Base-by-base conservation (phyloP, 2,113 vertebrate genomes). In the Archocentrus centrarchus region DNA sequence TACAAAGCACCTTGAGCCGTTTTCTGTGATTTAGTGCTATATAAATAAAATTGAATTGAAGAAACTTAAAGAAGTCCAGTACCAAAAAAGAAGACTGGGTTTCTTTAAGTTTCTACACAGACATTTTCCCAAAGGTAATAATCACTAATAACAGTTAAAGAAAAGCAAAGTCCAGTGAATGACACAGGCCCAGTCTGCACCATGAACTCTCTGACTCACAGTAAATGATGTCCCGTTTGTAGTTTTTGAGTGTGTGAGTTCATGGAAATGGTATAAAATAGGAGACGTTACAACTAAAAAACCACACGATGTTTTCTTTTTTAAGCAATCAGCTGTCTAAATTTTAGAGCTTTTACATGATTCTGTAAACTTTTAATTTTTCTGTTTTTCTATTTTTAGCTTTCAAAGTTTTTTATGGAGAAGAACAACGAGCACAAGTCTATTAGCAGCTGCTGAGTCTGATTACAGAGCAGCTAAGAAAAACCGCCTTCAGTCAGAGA, bases 141-240 rank as follows among this genome's bases (percentile, higher is more conserved):
- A n/a, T 44, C n/a, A 22, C 6, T 66, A 22, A 24, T 7, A 41
- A 66, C 41, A 15, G n/a, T 66, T 22, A 64, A 37, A 30, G 30
- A 30, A 30, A 30, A 30, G 30, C 30, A 30, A 30, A 44, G 63
- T 6, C n/a, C 4, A 44, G 63, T 13, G 35, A 8, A 4, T 0
- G 24, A 5, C 35, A 22, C 37, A 0, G 62, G n/a, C 0, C 39
- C 63, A 44, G 44, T 66, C 15, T 30, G 41, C 64, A 11, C 2
- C 39, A 0, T 44, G 5, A 39, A 50, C 64, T 5, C 22, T 27
- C 39, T 24, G 39, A 44, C 39, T 24, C 37, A 37, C 7, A 37
- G 3, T 1, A 11, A 15, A 47, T 68, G 14, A 68, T 18, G 64
- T 47, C 39, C 17, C 22, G 3, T 68, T 47, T 47, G 63, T 22